These are phyloP conservation scores for Pachypeltis micranthus DNA, from an alignment of 1,140 invertebrate species.

Conservation along the genomic window DNA sequence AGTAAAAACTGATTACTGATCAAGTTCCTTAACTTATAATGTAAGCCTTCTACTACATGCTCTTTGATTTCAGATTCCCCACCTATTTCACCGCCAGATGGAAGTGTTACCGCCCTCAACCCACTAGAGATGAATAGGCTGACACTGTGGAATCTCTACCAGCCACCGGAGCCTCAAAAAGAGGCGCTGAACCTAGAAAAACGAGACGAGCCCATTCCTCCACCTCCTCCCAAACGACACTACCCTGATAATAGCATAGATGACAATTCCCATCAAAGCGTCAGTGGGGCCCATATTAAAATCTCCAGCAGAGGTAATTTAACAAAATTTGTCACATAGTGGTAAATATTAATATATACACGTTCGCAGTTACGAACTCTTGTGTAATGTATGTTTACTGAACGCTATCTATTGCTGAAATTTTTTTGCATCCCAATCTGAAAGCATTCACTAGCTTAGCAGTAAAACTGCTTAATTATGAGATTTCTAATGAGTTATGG, in stretches of 20 bases:
- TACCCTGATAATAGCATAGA: conserved; percentile 36
- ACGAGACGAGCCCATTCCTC: conserved; percentile 17
- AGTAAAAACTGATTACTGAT: too few relatives aligned
- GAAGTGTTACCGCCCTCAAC: conserved; percentile 40
- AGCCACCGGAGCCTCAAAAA: conserved; percentile 42
- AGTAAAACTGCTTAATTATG: too few relatives aligned
- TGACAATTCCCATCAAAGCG: conserved; percentile 20
- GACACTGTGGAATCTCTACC: conserved; percentile 68
- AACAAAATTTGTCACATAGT: too few relatives aligned
- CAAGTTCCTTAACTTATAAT: too few relatives aligned
- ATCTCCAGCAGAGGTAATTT: conserved; percentile 70
- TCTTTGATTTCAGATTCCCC: conserved; percentile 35
- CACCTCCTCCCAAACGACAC: conserved; percentile 44
- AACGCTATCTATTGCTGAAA: too few relatives aligned
- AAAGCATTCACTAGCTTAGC: too few relatives aligned
- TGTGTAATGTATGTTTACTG: too few relatives aligned
- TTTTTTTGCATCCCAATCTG: too few relatives aligned
- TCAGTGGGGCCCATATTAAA: conserved; percentile 67
- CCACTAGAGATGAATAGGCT: conserved; percentile 61
- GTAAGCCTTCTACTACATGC: too few relatives aligned
- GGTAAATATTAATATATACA: too few relatives aligned
- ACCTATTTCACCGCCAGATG: conserved; percentile 41
- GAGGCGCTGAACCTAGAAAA: conserved; percentile 48
- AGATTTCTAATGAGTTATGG: too few relatives aligned
- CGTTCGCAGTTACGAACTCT: too few relatives aligned